Conservation (phyloP, 2,888 invertebrate genomes). For the Habrosyne pyritoides region DNA sequence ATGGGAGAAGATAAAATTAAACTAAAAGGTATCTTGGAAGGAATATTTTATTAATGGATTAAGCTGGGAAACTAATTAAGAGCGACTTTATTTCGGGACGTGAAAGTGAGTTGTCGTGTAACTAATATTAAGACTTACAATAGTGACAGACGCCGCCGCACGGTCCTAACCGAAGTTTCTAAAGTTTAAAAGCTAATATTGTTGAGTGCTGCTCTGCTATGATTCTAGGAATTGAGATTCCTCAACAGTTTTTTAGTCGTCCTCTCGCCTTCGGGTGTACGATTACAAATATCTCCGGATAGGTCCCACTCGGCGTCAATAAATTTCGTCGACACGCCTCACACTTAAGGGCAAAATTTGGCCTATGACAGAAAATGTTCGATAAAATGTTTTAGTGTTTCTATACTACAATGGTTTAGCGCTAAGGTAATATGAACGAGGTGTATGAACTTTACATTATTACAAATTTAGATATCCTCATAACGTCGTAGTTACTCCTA, state of each 20-base stretch:
- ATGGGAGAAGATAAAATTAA: background rate
- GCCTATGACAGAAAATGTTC: conserved; percentile 36
- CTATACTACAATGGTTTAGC: background rate
- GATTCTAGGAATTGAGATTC: conserved; percentile 51
- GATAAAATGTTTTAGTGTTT: conserved; percentile 16
- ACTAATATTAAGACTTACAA: background rate
- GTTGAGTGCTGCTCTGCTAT: conserved; percentile 11
- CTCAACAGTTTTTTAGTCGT: conserved; percentile 45
- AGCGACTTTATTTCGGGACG: background rate
- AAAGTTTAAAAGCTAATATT: background rate
- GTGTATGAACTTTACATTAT: too few species aligned
- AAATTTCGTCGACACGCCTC: conserved; percentile 55
- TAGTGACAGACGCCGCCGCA: too few species aligned
- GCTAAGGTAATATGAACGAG: too few species aligned
- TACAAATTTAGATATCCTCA: too few species aligned
- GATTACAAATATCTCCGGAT: conserved; percentile 55
- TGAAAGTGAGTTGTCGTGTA: background rate
- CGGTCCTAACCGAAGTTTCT: background rate
- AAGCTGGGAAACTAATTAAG: conserved; percentile 1
- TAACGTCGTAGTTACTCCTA: too few species aligned
- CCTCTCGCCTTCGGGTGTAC: conserved; percentile 36
- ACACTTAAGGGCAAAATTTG: conserved; percentile 43
- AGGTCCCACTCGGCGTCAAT: conserved; percentile 38
- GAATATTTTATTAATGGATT: conserved; percentile 2
- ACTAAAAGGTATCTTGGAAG: background rate